Conservation (phyloP, 2,888 invertebrate species). For the Gibbula magus region DNA sequence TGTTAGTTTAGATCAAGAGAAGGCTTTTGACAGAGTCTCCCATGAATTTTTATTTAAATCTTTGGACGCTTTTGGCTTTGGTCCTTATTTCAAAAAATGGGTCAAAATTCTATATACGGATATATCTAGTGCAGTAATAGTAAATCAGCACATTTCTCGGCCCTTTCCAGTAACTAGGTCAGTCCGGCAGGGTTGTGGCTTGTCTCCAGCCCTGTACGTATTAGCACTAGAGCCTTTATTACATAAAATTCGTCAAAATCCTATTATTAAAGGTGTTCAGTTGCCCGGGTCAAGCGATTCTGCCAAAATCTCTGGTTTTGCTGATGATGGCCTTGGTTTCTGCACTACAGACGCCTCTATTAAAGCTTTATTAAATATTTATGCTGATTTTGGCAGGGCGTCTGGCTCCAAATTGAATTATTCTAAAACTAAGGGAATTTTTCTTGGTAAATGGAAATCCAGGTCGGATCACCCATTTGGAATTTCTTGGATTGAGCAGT, state of each 20-base stretch:
- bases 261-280: neutral
- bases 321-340: constrained; percentile 26
- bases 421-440: constrained; percentile 8
- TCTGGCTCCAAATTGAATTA: constrained; percentile 24
- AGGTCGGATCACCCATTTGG: constrained; percentile 32
- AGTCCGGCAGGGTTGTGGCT: constrained; percentile 7
- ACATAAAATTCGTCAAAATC: neutral
- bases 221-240: constrained; percentile 28
- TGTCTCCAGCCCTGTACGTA: constrained; percentile 24
- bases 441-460: constrained; percentile 28
- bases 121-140: constrained; percentile 39
- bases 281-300: constrained; percentile 20
- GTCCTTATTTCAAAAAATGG: constrained; percentile 39
- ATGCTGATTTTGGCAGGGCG: neutral
- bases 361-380: neutral
- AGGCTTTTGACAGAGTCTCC: constrained; percentile 50
- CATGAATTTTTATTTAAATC: constrained; percentile 43
- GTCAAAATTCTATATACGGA: constrained; percentile 45
- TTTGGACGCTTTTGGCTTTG: constrained; percentile 45
- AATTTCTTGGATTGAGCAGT: constrained; percentile 37
- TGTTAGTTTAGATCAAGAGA: constrained; percentile 50
- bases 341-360: constrained; percentile 14
- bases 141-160: constrained; percentile 42
- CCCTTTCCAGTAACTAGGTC: neutral
- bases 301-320: too few relatives aligned